Evolutionary conservation across 2,797 vertebrate genomes (phyloP), one percentile per base, ranked within the genome.

Genomic region (Coregonus ussuriensis): DNA sequence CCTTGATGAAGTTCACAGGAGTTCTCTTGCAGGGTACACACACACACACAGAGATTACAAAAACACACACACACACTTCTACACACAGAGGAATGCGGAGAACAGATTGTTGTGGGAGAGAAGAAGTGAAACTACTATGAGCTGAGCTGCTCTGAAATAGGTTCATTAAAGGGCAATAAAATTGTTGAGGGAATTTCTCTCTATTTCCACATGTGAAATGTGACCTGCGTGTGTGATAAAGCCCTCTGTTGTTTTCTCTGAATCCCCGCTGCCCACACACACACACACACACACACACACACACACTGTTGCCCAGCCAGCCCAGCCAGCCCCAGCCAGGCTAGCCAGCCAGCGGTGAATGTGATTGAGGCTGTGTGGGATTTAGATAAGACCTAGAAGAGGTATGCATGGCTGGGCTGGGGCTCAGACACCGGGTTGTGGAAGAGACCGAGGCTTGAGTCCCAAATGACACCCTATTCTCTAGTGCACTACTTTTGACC

Each of bases 81-180:
- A 67, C 67, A 81, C 70, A 73, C 4, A 25, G 25, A 63, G 21
- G 62, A 82, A 82, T 84, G 71, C 51, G 74, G 59, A 6, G 0
- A 74, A 18, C 70, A 70, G 51, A 56, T 71, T 74, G 21, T 52
- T 77, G 71, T 72, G 67, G 74, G 53, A 11, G 41, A 47, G 41
- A 78, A 83, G 84, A 81, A 80, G 78, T 72, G 75, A 47, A 59
- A 79, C 77, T 78, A 76, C 35, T 33, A 79, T 82, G 75, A 75
- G 79, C 73, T 67, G 75, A 87, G 80, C 87, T 86, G 82, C 84
- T 25, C 25, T 25, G 25, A 25, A 25, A 25, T 25, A 25, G 68
- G 67, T 72, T 79, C 41, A 78, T 89, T 87, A 85, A 76, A 82
- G 67, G 53, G 77, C 76, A 85, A 77, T 81, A 84, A 84, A 78